phyloP scores from a whole-genome alignment of 2,113 vertebrate genomes.

The Miniopterus natalensis region DNA sequence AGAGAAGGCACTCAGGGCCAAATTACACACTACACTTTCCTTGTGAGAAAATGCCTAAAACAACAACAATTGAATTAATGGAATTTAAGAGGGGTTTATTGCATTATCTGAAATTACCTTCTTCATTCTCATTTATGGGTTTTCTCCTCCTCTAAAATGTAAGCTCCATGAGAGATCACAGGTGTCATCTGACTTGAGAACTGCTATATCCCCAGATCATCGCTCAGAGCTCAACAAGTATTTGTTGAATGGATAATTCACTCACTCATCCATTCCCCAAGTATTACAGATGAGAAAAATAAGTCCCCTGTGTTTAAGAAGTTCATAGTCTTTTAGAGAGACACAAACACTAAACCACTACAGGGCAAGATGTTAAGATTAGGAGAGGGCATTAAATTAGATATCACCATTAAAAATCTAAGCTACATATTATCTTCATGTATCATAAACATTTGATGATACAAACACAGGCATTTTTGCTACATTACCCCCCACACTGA shows the following conservation, averaged over 20 bases:
- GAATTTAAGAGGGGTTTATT: slow-evolving; percentile 32
- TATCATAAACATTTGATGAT: background rate
- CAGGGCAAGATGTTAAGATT: background rate
- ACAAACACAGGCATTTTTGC: background rate
- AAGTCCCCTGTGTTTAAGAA: background rate
- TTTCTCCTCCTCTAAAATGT: slow-evolving; percentile 35
- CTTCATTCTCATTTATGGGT: background rate
- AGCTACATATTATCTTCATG: background rate
- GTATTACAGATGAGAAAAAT: slow-evolving; percentile 15
- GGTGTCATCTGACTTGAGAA: background rate
- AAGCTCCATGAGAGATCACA: slow-evolving; percentile 25
- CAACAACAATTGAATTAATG: slow-evolving; percentile 1
- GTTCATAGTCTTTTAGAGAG: slow-evolving; percentile 13
- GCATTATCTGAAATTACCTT: slow-evolving; percentile 47
- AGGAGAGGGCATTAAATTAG: background rate
- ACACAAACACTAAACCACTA: background rate
- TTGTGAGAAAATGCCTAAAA: slow-evolving; percentile 56
- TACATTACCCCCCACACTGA: background rate
- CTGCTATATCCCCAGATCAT: background rate
- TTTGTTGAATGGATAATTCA: slow-evolving; percentile 19
- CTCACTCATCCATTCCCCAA: slow-evolving; percentile 12
- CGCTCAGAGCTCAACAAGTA: background rate
- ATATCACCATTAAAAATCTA: background rate
- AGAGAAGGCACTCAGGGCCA: slow-evolving; percentile 1
- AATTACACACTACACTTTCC: slow-evolving; percentile 52